Conservation (phyloP, 2,797 vertebrate genomes). For the Sphenopsis melanotis region DNA sequence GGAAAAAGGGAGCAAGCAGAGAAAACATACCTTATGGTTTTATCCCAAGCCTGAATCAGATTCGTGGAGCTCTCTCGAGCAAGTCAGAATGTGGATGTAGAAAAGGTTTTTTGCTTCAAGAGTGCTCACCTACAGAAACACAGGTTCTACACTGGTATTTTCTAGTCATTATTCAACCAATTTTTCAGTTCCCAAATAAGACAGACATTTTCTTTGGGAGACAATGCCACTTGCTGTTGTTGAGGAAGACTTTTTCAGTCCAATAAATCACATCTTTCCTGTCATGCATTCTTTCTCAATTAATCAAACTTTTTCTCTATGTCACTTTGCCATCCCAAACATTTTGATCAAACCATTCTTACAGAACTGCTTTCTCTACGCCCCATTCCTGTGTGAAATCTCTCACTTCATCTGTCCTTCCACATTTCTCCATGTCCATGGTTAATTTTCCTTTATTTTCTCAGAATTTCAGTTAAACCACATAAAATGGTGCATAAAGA, state of each 20-base stretch:
- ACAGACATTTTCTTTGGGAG: neutral
- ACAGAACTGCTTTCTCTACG: neutral
- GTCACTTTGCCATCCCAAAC: neutral
- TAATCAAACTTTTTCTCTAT: neutral
- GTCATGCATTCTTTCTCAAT: neutral
- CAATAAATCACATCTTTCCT: neutral
- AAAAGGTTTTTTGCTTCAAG: neutral
- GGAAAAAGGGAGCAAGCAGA: neutral
- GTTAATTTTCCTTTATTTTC: neutral
- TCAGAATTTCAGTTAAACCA: constrained; percentile 11
- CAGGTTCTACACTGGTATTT: neutral
- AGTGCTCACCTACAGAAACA: neutral
- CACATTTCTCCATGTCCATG: neutral
- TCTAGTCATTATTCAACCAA: neutral
- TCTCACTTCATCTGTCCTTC: neutral
- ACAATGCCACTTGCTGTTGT: neutral
- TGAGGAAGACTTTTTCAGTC: neutral
- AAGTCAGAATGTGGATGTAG: neutral
- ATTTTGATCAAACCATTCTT: neutral
- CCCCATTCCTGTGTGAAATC: neutral
- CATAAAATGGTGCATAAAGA: neutral
- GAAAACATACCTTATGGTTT: neutral
- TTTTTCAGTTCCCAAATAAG: neutral
- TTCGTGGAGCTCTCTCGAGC: neutral
- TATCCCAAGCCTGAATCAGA: neutral